Percentiles rank a stretch among this genome's conserved stretches.
Conservation (phyloP, 2,113 vertebrate species). For the Clarias batrachus region DNA sequence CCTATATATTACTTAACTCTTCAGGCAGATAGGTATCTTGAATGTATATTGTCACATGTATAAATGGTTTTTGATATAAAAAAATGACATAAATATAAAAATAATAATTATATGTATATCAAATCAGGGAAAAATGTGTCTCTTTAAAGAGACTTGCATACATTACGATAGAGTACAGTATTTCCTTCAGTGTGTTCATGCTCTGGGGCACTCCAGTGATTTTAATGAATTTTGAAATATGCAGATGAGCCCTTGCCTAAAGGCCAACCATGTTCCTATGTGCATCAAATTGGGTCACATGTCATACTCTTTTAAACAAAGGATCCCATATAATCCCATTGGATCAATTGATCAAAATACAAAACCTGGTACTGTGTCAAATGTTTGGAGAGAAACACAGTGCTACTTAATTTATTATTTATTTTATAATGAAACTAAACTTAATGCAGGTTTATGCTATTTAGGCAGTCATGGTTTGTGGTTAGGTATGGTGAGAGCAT, state of each 20-base stretch:
- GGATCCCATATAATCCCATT: conserved; percentile 6
- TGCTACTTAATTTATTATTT: neutral
- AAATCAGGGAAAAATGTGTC: no score
- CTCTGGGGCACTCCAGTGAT: conserved; percentile 19
- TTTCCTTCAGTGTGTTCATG: conserved; percentile 31
- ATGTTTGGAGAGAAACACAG: neutral
- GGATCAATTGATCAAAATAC: neutral
- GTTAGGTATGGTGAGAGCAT: neutral
- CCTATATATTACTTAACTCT: neutral
- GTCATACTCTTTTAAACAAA: neutral
- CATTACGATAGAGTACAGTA: conserved; percentile 20
- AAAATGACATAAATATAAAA: neutral
- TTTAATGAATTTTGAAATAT: conserved; percentile 29
- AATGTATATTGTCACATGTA: neutral
- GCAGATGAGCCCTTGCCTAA: conserved; percentile 14
- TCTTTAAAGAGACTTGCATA: neutral
- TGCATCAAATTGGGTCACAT: conserved; percentile 31
- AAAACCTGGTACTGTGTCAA: neutral
- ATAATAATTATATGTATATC: neutral
- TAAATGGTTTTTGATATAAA: neutral
- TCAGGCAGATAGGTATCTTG: neutral
- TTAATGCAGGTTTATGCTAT: neutral
- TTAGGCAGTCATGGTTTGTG: no score
- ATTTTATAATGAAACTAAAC: neutral
- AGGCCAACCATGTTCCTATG: conserved; percentile 6